Evolutionary conservation across 2,888 invertebrate species (phyloP), one percentile per base, ranked within the genome.

Genomic region (Notocelia uddmanniana): DNA sequence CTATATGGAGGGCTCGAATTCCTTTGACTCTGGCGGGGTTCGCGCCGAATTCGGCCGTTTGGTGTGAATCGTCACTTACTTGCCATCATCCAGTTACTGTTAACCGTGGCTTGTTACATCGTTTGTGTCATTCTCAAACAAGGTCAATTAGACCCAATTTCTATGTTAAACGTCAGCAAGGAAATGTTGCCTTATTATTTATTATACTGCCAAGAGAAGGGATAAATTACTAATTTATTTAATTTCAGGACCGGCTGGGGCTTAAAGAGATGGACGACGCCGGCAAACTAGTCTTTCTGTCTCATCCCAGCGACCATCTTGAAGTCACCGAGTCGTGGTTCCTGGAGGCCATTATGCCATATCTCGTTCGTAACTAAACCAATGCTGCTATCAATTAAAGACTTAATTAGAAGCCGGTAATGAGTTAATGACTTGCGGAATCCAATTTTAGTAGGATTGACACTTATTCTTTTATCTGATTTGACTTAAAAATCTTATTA

Each of bases 321-420:
- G 95, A 96, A 77, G 97, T 98, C 81, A 93, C 95, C 0, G 94
- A 95, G 80, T 88, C 94, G 0, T 98, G 98, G 98, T 97, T 98
- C 82, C 89, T 95, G 5, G 82, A 95, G 19, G 95, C 96, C 77
- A 95, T 98, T 59, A 89, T 98, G 45, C 19, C 19, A 26, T 60
- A 60, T 60, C 45, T 60, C 15, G 23, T 41, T 45, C 5, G 13
- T 45, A 45, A 60, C 9, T 8, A 3, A 19, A 19, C 3, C 19
- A 37, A 58, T 5, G 11, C 10, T 15, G 10, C 34, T 34, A 26
- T 18, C 34, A 57, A 57, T 57, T 9, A 26, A 26, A 11, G 1
- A 18, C 31, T 34, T 31, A 57, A 31, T 57, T 34, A 31, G 18
- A 0, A 57, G 31, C 18, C 31, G 10, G 57, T n/a, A n/a, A n/a